phyloP scores from a whole-genome alignment of 2,888 invertebrate species.

The Troides oblongomaculatus region DNA sequence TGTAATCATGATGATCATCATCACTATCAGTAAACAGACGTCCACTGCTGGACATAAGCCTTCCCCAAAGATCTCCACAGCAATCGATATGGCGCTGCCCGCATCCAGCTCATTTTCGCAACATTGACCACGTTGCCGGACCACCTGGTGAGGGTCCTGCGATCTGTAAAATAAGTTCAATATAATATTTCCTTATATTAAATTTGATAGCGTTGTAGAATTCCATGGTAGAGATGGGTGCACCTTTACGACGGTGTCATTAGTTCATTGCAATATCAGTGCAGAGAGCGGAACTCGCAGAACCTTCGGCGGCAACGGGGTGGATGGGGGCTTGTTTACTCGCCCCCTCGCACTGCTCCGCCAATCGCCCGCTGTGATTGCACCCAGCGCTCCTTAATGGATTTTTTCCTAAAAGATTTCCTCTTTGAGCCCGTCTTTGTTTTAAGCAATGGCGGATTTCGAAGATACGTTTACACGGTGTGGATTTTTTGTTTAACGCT shows the following conservation, averaged over 20 bases:
- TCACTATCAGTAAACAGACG: too few relatives aligned
- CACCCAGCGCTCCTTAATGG: constrained; percentile 35
- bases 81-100: too few relatives aligned
- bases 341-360: constrained; percentile 35
- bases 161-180: not conserved
- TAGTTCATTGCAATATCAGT: constrained; percentile 25
- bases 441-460: constrained; percentile 20
- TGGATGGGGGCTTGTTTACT: constrained; percentile 31
- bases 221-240: not conserved
- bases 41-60: too few relatives aligned
- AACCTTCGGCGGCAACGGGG: constrained; percentile 5
- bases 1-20: too few relatives aligned
- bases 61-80: too few relatives aligned
- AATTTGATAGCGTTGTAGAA: too few relatives aligned
- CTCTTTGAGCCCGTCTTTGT: constrained; percentile 26
- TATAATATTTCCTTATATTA: not conserved
- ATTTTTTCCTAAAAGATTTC: constrained; percentile 36
- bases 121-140: too few relatives aligned
- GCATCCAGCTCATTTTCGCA: too few relatives aligned
- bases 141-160: too few relatives aligned
- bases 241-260: constrained; percentile 6
- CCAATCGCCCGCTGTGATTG: constrained; percentile 41
- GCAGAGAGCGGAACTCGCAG: constrained; percentile 25
- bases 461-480: constrained; percentile 27
- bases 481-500: constrained; percentile 20